Evolutionary conservation across 2,888 invertebrate genomes (phyloP).

Genomic region (Leptinotarsa rubiginosa): DNA sequence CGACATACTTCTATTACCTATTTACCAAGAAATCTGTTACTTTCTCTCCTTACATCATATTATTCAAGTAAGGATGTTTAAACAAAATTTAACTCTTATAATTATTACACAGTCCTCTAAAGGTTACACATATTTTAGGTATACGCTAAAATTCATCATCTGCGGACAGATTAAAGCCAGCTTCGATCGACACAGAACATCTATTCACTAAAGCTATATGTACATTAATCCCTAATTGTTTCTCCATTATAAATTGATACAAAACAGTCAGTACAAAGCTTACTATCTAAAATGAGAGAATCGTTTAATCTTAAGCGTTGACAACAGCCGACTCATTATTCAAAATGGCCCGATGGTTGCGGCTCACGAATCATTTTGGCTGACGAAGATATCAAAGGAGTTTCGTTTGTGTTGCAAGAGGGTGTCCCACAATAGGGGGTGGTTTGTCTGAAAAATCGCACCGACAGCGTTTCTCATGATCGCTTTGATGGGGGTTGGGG

Average conservation of each 20-base stretch:
- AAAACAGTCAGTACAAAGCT: constrained; percentile 44
- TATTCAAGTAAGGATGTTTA: too few species aligned
- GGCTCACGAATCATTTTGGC: not conserved
- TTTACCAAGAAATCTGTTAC: too few species aligned
- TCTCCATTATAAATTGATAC: constrained; percentile 36
- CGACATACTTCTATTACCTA: too few species aligned
- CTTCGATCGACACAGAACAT: not conserved
- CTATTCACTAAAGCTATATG: not conserved
- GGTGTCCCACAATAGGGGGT: not conserved
- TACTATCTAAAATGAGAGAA: constrained; percentile 36
- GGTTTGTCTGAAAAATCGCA: not conserved
- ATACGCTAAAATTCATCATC: too few species aligned
- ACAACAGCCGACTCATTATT: constrained; percentile 1
- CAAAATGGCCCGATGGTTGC: constrained; percentile 9
- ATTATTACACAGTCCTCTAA: too few species aligned
- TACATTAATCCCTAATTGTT: constrained; percentile 13
- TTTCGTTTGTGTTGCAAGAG: not conserved
- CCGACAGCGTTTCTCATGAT: not conserved
- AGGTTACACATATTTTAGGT: too few species aligned
- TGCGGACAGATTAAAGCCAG: not conserved
- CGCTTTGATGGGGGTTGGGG: not conserved
- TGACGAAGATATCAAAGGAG: not conserved
- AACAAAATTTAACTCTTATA: too few species aligned
- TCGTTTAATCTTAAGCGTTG: constrained; percentile 31
- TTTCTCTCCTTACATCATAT: too few species aligned